phyloP scores from a whole-genome alignment of 2,797 vertebrate genomes.

The Eulemur coronatus region DNA sequence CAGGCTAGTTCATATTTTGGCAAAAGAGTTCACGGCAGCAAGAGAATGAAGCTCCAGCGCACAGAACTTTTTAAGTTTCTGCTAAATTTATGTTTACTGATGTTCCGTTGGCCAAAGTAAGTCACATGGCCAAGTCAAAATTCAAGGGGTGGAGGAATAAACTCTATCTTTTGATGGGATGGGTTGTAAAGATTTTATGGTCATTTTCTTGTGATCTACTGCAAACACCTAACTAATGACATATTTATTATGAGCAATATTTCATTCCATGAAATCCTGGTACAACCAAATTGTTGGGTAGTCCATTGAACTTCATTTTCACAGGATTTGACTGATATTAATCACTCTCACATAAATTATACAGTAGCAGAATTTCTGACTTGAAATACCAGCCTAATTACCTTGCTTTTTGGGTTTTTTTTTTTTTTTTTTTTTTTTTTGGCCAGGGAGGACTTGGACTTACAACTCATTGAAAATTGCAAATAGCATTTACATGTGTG shows the following conservation, averaged over 20 bases:
- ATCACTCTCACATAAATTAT: constrained; percentile 42
- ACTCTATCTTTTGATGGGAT: not conserved
- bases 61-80: not conserved
- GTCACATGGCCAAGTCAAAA: not conserved
- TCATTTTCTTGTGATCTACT: not conserved
- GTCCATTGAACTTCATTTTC: constrained; percentile 37
- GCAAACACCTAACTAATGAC: not conserved
- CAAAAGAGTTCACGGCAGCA: not conserved
- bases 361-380: not conserved
- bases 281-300: constrained; percentile 21
- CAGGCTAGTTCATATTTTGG: not conserved
- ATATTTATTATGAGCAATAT: constrained; percentile 41
- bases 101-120: not conserved
- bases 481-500: constrained; percentile 32
- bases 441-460: constrained; percentile 5
- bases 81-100: not conserved
- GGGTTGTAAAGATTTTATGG: constrained; percentile 9
- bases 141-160: not conserved
- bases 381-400: constrained; percentile 33
- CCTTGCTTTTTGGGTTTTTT: not conserved
- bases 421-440: not conserved
- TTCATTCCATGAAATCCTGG: constrained; percentile 9
- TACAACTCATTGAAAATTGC: not conserved
- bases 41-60: not conserved
- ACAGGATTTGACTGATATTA: constrained; percentile 36